Base-by-base conservation (phyloP, 2,113 vertebrate species). In the Pseudonaja textilis region DNA sequence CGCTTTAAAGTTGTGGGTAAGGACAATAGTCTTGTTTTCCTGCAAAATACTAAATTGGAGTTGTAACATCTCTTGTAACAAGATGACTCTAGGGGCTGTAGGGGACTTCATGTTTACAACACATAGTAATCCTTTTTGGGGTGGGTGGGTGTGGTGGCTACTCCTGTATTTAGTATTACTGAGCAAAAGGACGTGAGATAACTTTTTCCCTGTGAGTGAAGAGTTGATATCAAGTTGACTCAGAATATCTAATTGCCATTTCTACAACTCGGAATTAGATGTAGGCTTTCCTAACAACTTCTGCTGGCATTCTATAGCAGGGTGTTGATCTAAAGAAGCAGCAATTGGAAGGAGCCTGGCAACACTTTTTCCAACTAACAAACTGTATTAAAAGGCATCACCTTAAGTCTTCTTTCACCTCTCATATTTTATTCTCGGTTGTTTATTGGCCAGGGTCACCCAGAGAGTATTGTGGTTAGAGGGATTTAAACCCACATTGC, bases 1-100 rank as follows among this genome's bases (percentile, higher is more conserved):
- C 95, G 57, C 91, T 97, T 97, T 96, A 96, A 96, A 34, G 96
- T 97, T 29, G 1, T 97, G 81, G 97, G 96, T 97, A 93, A 97
- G 97, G 91, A 16, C 0, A 56, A 34, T 22, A 20, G 25, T 57
- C 16, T 88, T 88, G 89, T 23, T 0, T 7, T n/a, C 0, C 1
- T 25, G 6, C 2, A 81, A 81, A 42, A 81, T 81, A 42, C 18
- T 9, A 23, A 26, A 2, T 0, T 0, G 1, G 3, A 26, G 50
- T 61, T 69, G 1, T n/a, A 5, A 16, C 0, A 23, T 18, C 39
- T 50, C 5, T 54, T 81, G 22, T 11, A 34, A 54, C 3, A 34
- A 54, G 64, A 54, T 6, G 11, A 81, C 14, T 3, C 14, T 3
- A 34, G 22, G 22, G 20, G 47, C n/a, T 90, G 47, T 55, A 23